Evolutionary conservation across 2,113 vertebrate species (phyloP).

Genomic region (Oncorhynchus tshawytscha): DNA sequence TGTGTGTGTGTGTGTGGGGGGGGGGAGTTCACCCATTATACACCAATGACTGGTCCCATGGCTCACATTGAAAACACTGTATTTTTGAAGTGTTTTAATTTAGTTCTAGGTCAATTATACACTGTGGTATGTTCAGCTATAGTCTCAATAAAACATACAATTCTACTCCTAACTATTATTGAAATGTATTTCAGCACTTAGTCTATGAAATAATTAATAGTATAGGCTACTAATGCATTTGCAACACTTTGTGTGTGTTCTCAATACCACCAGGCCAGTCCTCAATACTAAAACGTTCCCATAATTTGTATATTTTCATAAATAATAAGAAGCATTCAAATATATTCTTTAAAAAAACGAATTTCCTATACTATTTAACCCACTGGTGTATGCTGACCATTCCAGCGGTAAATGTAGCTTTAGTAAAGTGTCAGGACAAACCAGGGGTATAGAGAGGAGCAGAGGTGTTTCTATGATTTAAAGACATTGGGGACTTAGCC

Average conservation of each 20-base stretch:
- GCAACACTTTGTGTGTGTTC: too few species aligned
- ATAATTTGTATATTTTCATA: neutral
- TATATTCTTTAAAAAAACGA: neutral
- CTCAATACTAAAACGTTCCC: neutral
- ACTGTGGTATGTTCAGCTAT: neutral
- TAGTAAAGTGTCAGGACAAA: neutral
- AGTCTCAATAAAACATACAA: neutral
- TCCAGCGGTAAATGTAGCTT: neutral
- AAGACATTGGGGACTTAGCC: too few species aligned
- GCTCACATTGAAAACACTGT: neutral
- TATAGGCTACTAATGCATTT: too few species aligned
- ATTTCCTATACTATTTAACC: neutral
- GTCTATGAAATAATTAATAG: too few species aligned
- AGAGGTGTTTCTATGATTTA: slow-evolving; percentile 4
- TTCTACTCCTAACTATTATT: neutral
- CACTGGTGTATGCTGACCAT: neutral
- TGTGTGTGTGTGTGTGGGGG: too few species aligned
- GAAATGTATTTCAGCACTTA: neutral
- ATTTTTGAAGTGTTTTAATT: neutral
- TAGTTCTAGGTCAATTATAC: neutral
- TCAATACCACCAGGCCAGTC: neutral
- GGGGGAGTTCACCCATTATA: neutral
- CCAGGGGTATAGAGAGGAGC: neutral
- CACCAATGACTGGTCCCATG: neutral
- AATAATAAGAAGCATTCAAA: neutral